These are phyloP conservation scores for Diadophis punctatus DNA, from an alignment of 2,113 vertebrate genomes.

Conservation along the genomic window DNA sequence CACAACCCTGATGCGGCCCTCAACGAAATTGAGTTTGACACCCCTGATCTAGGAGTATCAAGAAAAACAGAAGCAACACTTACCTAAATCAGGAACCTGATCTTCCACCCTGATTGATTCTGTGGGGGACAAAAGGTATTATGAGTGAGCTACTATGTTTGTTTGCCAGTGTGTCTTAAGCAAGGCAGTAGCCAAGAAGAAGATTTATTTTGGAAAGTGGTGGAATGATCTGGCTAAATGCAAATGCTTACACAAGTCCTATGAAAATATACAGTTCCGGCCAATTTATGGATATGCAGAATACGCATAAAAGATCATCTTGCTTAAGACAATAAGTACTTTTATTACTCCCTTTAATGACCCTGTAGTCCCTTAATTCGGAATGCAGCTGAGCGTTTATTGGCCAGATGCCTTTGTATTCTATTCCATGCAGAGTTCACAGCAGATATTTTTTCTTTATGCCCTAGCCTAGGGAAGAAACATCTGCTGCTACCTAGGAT, in stretches of 20 bases:
- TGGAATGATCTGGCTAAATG: neutral
- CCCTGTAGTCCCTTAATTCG: neutral
- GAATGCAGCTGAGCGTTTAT: neutral
- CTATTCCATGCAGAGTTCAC: neutral
- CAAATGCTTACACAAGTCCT: neutral
- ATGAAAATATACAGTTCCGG: neutral
- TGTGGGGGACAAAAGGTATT: constrained; percentile 17
- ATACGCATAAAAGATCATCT: neutral
- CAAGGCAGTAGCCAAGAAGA: neutral
- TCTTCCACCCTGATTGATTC: constrained; percentile 43
- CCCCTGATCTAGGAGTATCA: neutral
- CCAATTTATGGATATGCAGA: neutral
- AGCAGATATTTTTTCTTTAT: neutral
- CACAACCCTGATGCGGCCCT: too few relatives aligned
- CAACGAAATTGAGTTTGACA: too few relatives aligned
- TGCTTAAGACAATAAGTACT: neutral
- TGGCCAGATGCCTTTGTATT: neutral
- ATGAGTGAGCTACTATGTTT: neutral
- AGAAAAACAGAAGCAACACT: constrained; percentile 1
- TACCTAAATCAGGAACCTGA: constrained; percentile 38
- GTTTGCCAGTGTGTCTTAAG: neutral
- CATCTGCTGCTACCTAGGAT: neutral
- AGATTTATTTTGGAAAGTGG: neutral
- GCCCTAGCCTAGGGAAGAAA: neutral
- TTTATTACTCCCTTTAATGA: neutral